Percentiles rank a stretch among this genome's conserved stretches.
Conservation (phyloP, 2,888 invertebrate genomes). For the Ramazzottius varieornatus region DNA sequence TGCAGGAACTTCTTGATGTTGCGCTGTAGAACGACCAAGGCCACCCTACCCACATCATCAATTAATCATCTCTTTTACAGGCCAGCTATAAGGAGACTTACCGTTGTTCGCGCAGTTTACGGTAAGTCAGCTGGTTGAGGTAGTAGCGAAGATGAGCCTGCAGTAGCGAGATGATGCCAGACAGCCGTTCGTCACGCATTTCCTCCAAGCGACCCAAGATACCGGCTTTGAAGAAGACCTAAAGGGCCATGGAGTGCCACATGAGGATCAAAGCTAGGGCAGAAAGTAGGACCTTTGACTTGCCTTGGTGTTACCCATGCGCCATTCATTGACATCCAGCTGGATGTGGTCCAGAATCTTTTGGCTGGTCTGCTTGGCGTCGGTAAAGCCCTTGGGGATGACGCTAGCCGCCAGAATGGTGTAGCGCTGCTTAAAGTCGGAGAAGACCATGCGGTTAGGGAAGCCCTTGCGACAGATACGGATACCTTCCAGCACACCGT, state of each 20-base stretch:
- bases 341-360: constrained; percentile 40
- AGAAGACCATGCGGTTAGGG: constrained; percentile 99
- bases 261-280: constrained; percentile 1
- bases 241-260: no score
- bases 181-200: constrained; percentile 92
- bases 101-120: constrained; percentile 92
- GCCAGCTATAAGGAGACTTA: constrained; percentile 24
- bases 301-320: constrained; percentile 96
- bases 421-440: constrained; percentile 98
- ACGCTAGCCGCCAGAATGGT: constrained; percentile 91
- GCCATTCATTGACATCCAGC: constrained; percentile 76
- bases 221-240: constrained; percentile 99
- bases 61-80: no score
- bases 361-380: constrained; percentile 40
- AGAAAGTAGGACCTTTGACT: constrained; percentile 14
- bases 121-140: constrained; percentile 42
- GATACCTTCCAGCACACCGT: constrained; percentile 99
- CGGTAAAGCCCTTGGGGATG: constrained; percentile 27
- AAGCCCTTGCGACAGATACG: constrained; percentile 98
- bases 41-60: no score
- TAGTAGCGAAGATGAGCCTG: constrained; percentile 85
- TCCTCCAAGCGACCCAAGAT: constrained; percentile 99
- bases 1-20: constrained; percentile 98
- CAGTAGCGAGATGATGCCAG: constrained; percentile 92
- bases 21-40: constrained; percentile 90